Conservation (phyloP, 2,113 vertebrate genomes). For the Pteropus alecto region DNA sequence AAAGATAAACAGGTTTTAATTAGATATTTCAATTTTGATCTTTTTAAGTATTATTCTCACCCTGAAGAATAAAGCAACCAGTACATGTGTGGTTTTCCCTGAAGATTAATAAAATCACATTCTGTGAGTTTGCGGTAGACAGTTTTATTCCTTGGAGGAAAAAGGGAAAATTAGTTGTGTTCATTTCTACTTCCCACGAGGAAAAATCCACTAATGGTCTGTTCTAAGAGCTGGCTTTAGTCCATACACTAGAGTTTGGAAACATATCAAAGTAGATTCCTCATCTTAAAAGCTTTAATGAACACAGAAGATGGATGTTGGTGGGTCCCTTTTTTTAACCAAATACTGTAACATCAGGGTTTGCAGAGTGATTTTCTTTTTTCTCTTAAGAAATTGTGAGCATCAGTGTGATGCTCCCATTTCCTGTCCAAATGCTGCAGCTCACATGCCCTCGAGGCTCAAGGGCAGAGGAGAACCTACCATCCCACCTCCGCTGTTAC, state of each 20-base stretch:
- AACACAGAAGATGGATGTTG: not conserved
- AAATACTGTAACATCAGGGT: not conserved
- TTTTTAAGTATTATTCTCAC: not conserved
- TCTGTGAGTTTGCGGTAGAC: not conserved
- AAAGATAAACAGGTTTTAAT: slow-evolving; percentile 12
- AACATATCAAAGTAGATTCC: not conserved
- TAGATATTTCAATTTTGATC: slow-evolving; percentile 1
- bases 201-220: not conserved
- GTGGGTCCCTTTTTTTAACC: not conserved
- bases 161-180: not conserved
- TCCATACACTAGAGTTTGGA: not conserved
- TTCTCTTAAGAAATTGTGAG: not conserved
- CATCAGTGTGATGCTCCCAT: not conserved
- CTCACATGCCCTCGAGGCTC: not conserved
- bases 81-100: not conserved
- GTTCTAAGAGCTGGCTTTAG: not conserved
- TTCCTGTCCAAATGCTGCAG: not conserved
- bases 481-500: not conserved
- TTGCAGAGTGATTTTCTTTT: not conserved
- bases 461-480: not conserved
- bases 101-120: not conserved
- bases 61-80: not conserved
- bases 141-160: not conserved
- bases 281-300: not conserved
- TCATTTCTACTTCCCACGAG: not conserved